Evolutionary conservation across 2,797 vertebrate species (phyloP).

Genomic region (Chelon auratus): DNA sequence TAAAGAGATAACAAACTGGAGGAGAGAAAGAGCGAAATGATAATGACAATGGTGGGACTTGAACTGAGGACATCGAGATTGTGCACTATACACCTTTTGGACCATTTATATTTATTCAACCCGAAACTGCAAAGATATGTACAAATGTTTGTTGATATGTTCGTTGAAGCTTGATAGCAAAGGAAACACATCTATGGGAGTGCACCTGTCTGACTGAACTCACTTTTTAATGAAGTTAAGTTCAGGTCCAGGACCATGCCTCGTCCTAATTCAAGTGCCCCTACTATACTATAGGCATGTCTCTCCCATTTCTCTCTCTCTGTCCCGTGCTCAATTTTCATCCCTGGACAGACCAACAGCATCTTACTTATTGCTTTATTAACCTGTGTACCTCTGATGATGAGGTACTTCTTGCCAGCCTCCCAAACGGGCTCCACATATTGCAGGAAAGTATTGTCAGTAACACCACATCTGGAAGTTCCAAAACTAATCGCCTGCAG

Average conservation of each 20-base stretch:
- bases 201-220: too few species aligned
- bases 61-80: conserved; percentile 6
- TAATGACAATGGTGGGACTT: background rate
- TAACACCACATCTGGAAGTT: background rate
- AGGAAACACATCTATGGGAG: too few species aligned
- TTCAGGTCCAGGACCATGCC: too few species aligned
- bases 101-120: conserved; percentile 2
- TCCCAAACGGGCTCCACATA: conserved; percentile 21
- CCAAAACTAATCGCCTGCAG: background rate
- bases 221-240: too few species aligned
- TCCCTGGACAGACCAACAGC: conserved; percentile 3
- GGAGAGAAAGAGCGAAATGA: background rate
- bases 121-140: background rate
- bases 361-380: background rate
- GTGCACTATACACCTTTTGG: background rate
- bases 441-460: background rate
- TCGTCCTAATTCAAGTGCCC: too few species aligned
- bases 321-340: background rate
- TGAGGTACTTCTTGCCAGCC: background rate
- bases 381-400: background rate
- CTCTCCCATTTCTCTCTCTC: background rate
- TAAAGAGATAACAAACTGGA: background rate
- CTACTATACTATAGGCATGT: too few species aligned
- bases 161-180: too few species aligned
- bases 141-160: too few species aligned